These are phyloP conservation scores for Volucella zonaria DNA, from an alignment of 2,888 invertebrate genomes.

Conservation along the genomic window DNA sequence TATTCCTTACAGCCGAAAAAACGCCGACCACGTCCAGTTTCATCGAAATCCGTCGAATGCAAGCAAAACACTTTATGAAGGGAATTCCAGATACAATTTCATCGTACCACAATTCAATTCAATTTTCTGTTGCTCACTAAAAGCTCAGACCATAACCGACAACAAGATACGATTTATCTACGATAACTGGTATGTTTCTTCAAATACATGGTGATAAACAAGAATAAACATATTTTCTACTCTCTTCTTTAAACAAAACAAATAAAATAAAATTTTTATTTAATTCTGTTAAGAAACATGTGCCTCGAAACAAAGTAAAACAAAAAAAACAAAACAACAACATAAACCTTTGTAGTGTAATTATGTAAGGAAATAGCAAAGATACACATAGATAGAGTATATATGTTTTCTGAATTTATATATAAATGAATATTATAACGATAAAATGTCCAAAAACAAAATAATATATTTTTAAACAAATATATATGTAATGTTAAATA, in stretches of 20 bases:
- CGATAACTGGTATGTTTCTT: constrained; percentile 49
- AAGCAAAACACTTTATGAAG: constrained; percentile 82
- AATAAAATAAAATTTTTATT: constrained; percentile 6
- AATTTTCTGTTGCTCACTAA: constrained; percentile 12
- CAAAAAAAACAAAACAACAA: neutral
- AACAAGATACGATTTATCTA: constrained; percentile 21
- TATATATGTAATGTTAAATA: constrained; percentile 6
- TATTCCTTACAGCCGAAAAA: constrained; percentile 82
- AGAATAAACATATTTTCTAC: constrained; percentile 28
- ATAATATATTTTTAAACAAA: constrained; percentile 23
- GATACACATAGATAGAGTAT: constrained; percentile 56
- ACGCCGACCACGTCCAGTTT: constrained; percentile 80
- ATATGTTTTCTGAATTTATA: constrained; percentile 62
- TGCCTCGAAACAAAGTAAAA: constrained; percentile 63
- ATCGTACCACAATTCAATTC: constrained; percentile 23
- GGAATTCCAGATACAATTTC: constrained; percentile 52
- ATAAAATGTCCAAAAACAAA: constrained; percentile 35
- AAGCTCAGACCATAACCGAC: constrained; percentile 23
- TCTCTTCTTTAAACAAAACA: constrained; percentile 24
- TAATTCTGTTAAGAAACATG: constrained; percentile 68
- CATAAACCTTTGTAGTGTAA: constrained; percentile 55
- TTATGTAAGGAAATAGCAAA: constrained; percentile 14
- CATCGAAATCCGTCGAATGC: constrained; percentile 78
- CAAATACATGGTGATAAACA: constrained; percentile 53
- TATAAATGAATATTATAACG: constrained; percentile 39